Evolutionary conservation across 2,113 vertebrate species (phyloP).

Genomic region (Murina feae): DNA sequence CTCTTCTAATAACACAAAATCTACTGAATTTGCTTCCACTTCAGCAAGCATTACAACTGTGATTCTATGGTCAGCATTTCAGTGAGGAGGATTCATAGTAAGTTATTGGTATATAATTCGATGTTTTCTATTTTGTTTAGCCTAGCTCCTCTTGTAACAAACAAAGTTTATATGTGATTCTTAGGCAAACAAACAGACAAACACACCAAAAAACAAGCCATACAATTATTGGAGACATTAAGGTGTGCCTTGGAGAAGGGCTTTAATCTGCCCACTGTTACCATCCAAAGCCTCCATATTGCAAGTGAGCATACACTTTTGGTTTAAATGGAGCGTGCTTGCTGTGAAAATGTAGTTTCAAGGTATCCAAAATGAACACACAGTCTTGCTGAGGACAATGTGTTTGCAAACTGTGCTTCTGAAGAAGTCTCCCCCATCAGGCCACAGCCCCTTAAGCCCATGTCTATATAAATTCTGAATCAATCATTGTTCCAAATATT

Average conservation of each 20-base stretch:
- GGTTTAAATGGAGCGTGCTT: not conserved
- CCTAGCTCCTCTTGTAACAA: not conserved
- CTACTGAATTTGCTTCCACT: not conserved
- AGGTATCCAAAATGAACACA: not conserved
- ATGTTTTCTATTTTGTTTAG: not conserved
- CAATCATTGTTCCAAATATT: not conserved
- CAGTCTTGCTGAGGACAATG: not conserved
- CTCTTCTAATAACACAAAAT: not conserved
- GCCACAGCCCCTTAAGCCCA: not conserved
- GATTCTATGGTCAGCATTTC: not conserved
- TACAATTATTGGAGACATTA: not conserved
- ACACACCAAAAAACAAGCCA: not conserved
- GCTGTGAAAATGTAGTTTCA: not conserved
- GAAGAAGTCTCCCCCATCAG: not conserved
- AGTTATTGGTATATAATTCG: not conserved
- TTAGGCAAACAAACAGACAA: not conserved
- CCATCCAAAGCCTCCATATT: not conserved
- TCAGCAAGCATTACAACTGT: not conserved
- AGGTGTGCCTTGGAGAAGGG: not conserved
- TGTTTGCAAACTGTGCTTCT: not conserved
- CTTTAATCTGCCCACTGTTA: not conserved
- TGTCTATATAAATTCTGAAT: not conserved
- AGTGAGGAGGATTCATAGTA: not conserved
- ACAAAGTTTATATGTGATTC: not conserved
- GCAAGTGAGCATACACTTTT: not conserved